Base-by-base conservation (phyloP, 1,140 invertebrate genomes). In the Vollenhovia emeryi region DNA sequence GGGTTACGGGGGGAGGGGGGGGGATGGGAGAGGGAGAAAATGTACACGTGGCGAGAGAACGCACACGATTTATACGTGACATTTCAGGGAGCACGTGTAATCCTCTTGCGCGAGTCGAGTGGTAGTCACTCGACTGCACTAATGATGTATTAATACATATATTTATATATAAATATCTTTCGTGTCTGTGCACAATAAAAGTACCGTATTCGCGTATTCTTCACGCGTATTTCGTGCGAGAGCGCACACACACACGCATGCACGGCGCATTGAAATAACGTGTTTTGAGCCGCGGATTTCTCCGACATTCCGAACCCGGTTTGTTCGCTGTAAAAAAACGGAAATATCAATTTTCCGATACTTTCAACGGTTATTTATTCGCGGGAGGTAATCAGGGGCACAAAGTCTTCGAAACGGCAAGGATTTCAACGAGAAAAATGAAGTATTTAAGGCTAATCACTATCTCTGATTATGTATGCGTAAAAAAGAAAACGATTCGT, bases 101-200 rank as follows among this genome's bases (percentile, higher is more conserved):
- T 76, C 87, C 80, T 57, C 86, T 87, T 84, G 36, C 18, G 13
- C 45, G 30, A 78, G 59, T 78, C 21, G 85, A 60, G 76, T 78
- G 30, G 27, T 43, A 50, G 43, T 50, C 75, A 66, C 13, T 78
- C 30, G 27, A 45, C 71, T 30, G 48, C 18, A 43, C 79, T 84
- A 66, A 66, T 24, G n/a, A 66, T 33, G 21, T n/a, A 75, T 75
- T 60, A 75, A 62, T 64, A 36, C 60, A 62, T 9, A 36, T 40
- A 64, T 64, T 64, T 64, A 64, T 21, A 60, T 36, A 36, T 36
- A 27, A 55, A 15, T 36, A 36, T 21, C 48, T 55, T 40, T 40
- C 30, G 15, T n/a, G 1, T 57, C 11, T 36, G n/a, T n/a, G 30
- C 8, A 57, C 9, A 18, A 13, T 15, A 13, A 2, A 55, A 36